Base-by-base conservation (phyloP, 2,888 invertebrate genomes). In the Bombyx huttoni region DNA sequence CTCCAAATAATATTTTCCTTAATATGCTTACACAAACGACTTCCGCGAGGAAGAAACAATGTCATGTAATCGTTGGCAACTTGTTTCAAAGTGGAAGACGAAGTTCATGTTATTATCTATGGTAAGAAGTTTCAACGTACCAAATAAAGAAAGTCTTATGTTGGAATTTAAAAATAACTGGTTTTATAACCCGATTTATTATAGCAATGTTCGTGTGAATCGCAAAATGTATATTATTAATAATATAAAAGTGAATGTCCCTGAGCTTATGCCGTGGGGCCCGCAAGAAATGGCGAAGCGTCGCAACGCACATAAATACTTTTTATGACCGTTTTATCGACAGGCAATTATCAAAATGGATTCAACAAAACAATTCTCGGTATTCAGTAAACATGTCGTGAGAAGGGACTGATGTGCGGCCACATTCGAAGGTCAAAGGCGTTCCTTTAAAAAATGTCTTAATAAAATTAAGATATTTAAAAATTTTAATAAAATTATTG, bases 261-360 rank as follows among this genome's bases (percentile, higher is more conserved):
- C 40, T 40, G 40, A 40, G 40, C 40, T 40, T 40, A 40, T 40
- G 40, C 40, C 40, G 40, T 40, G 40, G 40, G 40, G 40, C 40
- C 40, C 40, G 40, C 40, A 40, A 6, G 50, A 9, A 13, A 35
- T 40, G 49, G 40, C 35, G 40, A 52, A 24, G 35, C 13, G 40
- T 47, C 34, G n/a, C 52, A 12, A 40, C 49, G 40, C 34, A 49
- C 49, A 49, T 49, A 51, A 51, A 53, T 49, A 51, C 35, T 35
- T 48, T 52, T 65, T 62, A 61, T 60, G 64, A 63, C 51, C 59
- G 58, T 57, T 67, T 67, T 67, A 70, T 70, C 66, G 67, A 67
- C 63, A 67, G 59, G 58, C 64, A 70, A 70, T 70, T 70, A 75
- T 70, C 66, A 66, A 68, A 68, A 68, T 65, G 60, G 62, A 65